Conservation (phyloP, 2,113 vertebrate genomes). For the Saccopteryx bilineata region DNA sequence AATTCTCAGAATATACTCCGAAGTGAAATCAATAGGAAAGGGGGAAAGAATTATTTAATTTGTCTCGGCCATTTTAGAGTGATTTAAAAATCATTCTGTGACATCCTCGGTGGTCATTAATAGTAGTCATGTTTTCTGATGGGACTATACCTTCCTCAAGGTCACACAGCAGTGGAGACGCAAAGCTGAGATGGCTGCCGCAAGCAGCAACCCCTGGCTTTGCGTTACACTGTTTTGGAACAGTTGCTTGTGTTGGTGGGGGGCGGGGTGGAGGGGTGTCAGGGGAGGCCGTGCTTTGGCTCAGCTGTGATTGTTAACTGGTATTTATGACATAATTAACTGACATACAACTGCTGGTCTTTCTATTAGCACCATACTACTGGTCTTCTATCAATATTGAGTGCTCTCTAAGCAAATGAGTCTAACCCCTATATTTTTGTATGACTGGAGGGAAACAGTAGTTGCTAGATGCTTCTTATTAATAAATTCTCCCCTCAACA, state of each 20-base stretch:
- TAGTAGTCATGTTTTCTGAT: background rate
- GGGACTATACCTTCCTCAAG: background rate
- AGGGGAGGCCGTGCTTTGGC: background rate
- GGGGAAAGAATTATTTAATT: background rate
- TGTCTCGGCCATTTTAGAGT: background rate
- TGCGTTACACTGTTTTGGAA: background rate
- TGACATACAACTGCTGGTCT: background rate
- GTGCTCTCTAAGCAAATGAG: background rate
- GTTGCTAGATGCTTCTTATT: background rate
- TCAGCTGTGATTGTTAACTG: background rate
- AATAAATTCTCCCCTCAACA: background rate
- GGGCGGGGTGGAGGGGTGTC: no score
- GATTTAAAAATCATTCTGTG: background rate
- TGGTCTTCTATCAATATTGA: background rate
- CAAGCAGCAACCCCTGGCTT: background rate
- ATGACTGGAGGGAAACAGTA: background rate
- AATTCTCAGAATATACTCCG: conserved; percentile 25
- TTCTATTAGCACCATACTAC: background rate
- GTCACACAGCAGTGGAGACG: background rate
- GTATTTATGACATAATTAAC: background rate
- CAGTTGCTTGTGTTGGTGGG: background rate
- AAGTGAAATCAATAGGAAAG: background rate
- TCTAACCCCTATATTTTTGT: background rate
- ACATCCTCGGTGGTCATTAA: background rate
- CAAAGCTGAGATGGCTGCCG: background rate